These are phyloP conservation scores for Cyclina sinensis DNA, from an alignment of 1,140 invertebrate species.

Conservation along the genomic window DNA sequence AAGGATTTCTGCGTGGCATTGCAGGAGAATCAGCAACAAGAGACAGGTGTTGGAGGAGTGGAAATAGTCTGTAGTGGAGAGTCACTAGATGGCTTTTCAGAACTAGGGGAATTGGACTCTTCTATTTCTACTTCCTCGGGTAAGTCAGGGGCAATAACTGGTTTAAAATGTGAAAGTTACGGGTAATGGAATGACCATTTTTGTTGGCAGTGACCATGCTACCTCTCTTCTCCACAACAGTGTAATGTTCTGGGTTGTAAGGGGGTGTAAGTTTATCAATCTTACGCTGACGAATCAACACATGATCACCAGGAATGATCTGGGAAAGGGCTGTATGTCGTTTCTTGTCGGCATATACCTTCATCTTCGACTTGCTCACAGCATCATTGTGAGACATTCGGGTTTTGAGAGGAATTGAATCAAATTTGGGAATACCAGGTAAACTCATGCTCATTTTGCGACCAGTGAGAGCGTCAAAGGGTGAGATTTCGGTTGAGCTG, in stretches of 20 bases:
- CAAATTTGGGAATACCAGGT: constrained; percentile 14
- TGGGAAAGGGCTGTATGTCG: background rate
- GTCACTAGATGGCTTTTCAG: background rate
- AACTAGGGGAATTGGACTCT: background rate
- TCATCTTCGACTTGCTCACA: constrained; percentile 57
- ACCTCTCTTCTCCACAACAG: constrained; percentile 42
- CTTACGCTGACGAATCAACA: constrained; percentile 67
- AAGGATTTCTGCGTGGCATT: background rate
- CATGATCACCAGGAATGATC: constrained; percentile 56
- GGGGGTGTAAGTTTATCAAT: constrained; percentile 64
- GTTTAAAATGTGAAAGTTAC: constrained; percentile 71
- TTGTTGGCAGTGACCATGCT: constrained; percentile 68
- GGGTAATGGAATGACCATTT: constrained; percentile 16
- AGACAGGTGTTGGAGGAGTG: background rate
- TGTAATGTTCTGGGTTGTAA: constrained; percentile 59
- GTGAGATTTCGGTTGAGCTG: constrained; percentile 48
- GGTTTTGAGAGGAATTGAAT: background rate
- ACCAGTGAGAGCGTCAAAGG: constrained; percentile 64
- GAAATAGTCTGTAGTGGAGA: background rate
- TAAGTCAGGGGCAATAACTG: background rate
- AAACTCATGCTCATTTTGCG: constrained; percentile 61
- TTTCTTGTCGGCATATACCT: constrained; percentile 55
- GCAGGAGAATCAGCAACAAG: background rate
- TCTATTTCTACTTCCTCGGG: background rate
- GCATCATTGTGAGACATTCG: constrained; percentile 19